Base-by-base conservation (phyloP, 2,888 invertebrate genomes). In the Zygaena filipendulae region DNA sequence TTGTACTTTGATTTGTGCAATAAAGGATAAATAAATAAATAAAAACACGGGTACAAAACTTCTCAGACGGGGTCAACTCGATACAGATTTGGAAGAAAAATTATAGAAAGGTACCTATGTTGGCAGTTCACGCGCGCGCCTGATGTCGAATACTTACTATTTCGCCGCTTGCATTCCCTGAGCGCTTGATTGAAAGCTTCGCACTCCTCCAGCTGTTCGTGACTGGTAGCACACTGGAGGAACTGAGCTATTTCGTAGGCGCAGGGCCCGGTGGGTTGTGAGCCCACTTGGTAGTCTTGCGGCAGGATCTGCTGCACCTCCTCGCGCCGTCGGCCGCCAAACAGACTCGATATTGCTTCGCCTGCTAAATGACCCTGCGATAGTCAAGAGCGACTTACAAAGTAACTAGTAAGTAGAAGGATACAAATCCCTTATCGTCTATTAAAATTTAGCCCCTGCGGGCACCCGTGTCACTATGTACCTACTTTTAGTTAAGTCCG, bases 181-280 rank as follows among this genome's bases (percentile, higher is more conserved):
- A 99, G 83, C 14, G 96, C 96, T 58, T 97, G 95, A 56, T 95
- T 97, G 68, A 96, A 98, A 25, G 92, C 95, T 56, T 94, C 88
- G 67, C 98, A 99, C 23, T 96, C 82, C 3, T 89, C 83, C 36
- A 99, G 66, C 62, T 97, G 95, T 1, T 86, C 81, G 50, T 91
- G 90, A 16, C 83, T 87, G 40, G 90, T 84, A 9, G 96, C 94
- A 59, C 99, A 99, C 41, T 95, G 88, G 35, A 99, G 70, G 77
- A 99, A 99, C 69, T 97, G 95, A 45, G 91, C 87, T 43, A 97
- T 87, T 71, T 98, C 97, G 84, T 88, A 93, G 22, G 92, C 88
- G 68, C 98, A 98, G 2, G 94, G 90, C 10, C 91, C 91, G 22
- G 68, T 74, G 1, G 86, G 84, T 40, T 87, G 84, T 2, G 55